Evolutionary conservation across 2,888 invertebrate species (phyloP).

Genomic region (Ametastegia equiseti): DNA sequence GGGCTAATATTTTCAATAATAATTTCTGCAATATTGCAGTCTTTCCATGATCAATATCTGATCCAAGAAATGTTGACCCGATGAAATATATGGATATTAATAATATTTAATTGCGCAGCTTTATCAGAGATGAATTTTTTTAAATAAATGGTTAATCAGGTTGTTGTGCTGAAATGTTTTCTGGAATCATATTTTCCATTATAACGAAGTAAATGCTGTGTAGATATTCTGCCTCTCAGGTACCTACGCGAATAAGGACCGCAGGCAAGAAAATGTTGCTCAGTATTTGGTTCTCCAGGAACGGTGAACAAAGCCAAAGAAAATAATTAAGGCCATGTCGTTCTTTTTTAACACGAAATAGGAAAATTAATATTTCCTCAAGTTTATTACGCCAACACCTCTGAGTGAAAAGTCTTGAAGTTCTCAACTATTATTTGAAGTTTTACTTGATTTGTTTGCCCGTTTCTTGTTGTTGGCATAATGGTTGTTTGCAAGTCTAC

Average conservation of each 20-base stretch:
- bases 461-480: conserved; percentile 24
- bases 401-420: conserved; percentile 5
- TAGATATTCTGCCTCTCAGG: background rate
- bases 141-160: no score
- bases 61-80: no score
- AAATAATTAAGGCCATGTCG: conserved; percentile 3
- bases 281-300: background rate
- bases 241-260: background rate
- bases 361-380: conserved; percentile 31
- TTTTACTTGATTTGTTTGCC: conserved; percentile 12
- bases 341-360: background rate
- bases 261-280: background rate
- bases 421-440: conserved; percentile 28
- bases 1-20: no score
- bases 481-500: conserved; percentile 19
- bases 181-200: background rate
- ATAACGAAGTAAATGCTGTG: background rate
- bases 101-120: no score
- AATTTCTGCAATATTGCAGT: no score
- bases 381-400: background rate
- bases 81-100: no score
- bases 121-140: no score
- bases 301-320: background rate
- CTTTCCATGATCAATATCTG: no score
- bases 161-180: no score